Percentiles rank a stretch among this genome's conserved stretches.
phyloP scores from a whole-genome alignment of 2,113 vertebrate species.

The Trachemys scripta region DNA sequence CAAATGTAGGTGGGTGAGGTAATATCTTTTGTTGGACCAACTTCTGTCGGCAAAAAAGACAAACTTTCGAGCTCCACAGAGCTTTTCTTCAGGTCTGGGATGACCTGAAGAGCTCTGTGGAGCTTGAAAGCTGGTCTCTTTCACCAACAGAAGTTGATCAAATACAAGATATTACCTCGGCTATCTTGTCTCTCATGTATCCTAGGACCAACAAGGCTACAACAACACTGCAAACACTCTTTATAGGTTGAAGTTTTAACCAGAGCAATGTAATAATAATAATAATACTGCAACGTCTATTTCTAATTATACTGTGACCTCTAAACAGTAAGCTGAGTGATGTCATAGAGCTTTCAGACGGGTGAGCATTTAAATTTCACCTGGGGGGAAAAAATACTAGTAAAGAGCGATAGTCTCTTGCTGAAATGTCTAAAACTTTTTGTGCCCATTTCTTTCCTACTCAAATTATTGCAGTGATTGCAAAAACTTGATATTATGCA shows the following conservation, averaged over 20 bases:
- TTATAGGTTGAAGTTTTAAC: slow-evolving; percentile 31
- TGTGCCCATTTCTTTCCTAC: neutral
- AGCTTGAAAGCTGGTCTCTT: neutral
- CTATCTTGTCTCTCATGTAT: neutral
- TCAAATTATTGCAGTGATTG: neutral
- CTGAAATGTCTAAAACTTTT: neutral
- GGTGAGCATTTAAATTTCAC: slow-evolving; percentile 27
- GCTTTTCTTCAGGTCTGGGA: neutral
- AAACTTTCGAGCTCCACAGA: neutral
- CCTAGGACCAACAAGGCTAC: neutral
- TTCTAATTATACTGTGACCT: slow-evolving; percentile 55
- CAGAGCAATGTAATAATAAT: slow-evolving; percentile 43
- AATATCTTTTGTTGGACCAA: neutral
- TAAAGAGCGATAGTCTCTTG: neutral
- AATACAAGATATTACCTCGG: neutral
- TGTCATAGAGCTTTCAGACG: slow-evolving; percentile 6
- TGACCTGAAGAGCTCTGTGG: neutral
- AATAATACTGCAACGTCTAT: slow-evolving; percentile 35
- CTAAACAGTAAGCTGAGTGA: slow-evolving; percentile 65
- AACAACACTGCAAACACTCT: neutral
- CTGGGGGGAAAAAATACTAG: neutral
- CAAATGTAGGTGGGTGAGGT: neutral
- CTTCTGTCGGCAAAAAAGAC: neutral
- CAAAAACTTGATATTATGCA: neutral
- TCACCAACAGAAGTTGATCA: neutral